Percentiles rank a stretch among this genome's conserved stretches.
phyloP scores from a whole-genome alignment of 2,888 invertebrate species.

The Chrysolina oricalcia region DNA sequence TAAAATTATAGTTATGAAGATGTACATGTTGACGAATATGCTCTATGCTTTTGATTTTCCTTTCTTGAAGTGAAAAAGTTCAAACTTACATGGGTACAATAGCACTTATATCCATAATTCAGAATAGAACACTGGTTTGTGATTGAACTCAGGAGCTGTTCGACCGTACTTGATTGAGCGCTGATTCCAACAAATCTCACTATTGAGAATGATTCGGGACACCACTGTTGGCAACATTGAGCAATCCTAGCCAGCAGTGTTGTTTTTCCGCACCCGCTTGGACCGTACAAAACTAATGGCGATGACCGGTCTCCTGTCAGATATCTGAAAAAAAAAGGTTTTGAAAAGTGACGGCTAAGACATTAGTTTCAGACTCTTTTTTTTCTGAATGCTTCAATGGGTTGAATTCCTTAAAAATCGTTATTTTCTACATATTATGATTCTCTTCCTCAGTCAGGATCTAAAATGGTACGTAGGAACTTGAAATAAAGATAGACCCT shows the following conservation, averaged over 20 bases:
- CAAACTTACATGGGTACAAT: constrained; percentile 76
- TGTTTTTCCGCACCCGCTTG: constrained; percentile 89
- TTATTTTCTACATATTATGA: too few relatives aligned
- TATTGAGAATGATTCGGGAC: constrained; percentile 75
- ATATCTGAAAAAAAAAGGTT: constrained; percentile 73
- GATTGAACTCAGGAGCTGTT: constrained; percentile 83
- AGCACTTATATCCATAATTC: constrained; percentile 78
- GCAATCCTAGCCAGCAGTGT: constrained; percentile 84
- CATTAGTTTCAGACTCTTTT: too few relatives aligned
- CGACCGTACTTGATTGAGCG: constrained; percentile 79
- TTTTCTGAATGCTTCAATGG: too few relatives aligned
- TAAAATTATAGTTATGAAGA: too few relatives aligned
- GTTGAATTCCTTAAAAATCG: too few relatives aligned
- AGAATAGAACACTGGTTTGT: constrained; percentile 84
- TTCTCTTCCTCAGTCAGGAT: too few relatives aligned
- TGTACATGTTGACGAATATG: too few relatives aligned
- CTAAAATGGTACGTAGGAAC: too few relatives aligned
- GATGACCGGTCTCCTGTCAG: constrained; percentile 76
- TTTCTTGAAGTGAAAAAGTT: neutral
- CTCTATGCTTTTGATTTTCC: too few relatives aligned
- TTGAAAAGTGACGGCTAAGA: too few relatives aligned
- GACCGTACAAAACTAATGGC: constrained; percentile 84
- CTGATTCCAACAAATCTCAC: constrained; percentile 80
- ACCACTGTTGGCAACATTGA: constrained; percentile 78
- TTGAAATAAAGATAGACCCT: too few relatives aligned